Base-by-base conservation (phyloP, 1,140 invertebrate species). In the Ganaspis sp. region DNA sequence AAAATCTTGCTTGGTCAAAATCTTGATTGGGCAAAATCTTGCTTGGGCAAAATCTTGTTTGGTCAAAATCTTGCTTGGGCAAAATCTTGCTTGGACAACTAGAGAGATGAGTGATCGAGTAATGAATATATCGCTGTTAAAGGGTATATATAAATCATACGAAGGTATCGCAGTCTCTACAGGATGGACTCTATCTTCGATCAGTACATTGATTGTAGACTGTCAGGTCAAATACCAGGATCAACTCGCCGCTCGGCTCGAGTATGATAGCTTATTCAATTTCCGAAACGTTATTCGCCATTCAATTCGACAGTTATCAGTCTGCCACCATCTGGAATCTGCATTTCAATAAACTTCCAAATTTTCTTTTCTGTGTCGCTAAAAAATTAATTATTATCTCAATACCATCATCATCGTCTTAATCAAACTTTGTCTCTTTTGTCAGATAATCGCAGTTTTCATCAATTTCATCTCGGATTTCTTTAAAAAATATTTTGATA, bases 211-310 rank as follows among this genome's bases (percentile, higher is more conserved):
- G 89, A 90, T 90, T 89, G 85, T 84, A 83, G 85, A 80, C 84
- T 82, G 87, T 78, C 87, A 85, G 87, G 87, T 88, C 88, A 89
- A 90, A 89, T 89, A 84, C 85, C 85, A 79, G 84, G 82, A 84
- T 87, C 85, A 79, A 80, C 83, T 85, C 86, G 83, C 78, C 80
- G 81, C 82, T 87, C 85, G 81, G 77, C 73, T 75, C 85, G 84
- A 80, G 76, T 86, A 88, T 84, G 87, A 89, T 89, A 90, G 87
- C 87, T 90, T 88, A 89, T 89, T 89, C 89, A 90, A 90, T 90
- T 90, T 90, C 89, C 89, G 89, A 88, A 90, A 84, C 87, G 85
- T 81, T 84, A 90, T 89, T 87, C 87, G 82, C 88, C 83, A 89
- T 89, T 90, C 87, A 89, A 89, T 89, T 89, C 82, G 83, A 77